Evolutionary conservation across 2,113 vertebrate genomes (phyloP).

Genomic region (Montifringilla adamsi): DNA sequence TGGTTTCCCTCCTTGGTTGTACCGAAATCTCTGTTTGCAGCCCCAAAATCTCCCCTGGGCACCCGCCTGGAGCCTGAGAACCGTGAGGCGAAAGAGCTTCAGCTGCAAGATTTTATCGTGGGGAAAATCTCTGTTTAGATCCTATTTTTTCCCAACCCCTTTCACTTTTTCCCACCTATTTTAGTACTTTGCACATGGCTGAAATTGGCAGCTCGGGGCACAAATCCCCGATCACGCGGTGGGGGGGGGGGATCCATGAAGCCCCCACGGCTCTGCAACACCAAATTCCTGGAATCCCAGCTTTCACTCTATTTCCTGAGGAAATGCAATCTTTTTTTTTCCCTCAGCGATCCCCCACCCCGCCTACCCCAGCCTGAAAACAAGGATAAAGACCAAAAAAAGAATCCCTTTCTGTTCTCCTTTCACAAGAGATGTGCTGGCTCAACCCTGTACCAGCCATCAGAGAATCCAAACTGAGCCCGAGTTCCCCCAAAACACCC

Average conservation of each 20-base stretch:
- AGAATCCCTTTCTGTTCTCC: background rate
- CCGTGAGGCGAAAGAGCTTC: background rate
- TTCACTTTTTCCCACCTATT: background rate
- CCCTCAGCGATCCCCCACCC: background rate
- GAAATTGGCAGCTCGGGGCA: background rate
- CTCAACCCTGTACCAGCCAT: background rate
- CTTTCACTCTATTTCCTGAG: constrained; percentile 29
- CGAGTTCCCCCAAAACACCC: background rate
- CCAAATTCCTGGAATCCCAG: background rate
- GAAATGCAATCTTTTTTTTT: background rate
- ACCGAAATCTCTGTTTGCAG: background rate
- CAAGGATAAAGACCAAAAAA: background rate
- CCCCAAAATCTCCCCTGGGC: background rate
- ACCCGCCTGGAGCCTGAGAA: background rate
- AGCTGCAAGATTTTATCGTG: background rate
- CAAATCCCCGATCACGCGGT: fast-evolving
- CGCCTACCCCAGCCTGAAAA: background rate
- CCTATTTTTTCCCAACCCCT: background rate
- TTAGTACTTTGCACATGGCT: background rate
- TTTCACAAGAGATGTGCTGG: background rate
- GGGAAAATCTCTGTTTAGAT: background rate
- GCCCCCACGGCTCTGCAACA: background rate
- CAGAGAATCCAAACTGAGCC: background rate
- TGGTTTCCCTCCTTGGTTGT: background rate
- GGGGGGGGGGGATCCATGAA: background rate